Evolutionary conservation across 2,888 invertebrate genomes (phyloP).

Genomic region (Nomada fucata): DNA sequence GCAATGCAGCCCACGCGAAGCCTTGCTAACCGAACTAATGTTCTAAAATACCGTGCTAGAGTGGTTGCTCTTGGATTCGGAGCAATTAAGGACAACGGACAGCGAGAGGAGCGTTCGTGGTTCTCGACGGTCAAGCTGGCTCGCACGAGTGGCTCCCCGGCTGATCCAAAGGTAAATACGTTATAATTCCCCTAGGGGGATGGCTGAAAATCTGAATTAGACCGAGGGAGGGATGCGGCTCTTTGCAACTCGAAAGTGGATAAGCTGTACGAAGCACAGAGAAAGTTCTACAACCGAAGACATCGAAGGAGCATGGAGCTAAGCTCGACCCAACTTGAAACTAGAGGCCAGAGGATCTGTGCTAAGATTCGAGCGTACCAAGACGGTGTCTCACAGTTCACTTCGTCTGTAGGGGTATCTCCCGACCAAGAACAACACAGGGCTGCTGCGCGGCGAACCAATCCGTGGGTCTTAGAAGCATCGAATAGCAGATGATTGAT

Average conservation of each 20-base stretch:
- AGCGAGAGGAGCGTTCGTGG: not conserved
- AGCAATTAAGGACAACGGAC: slow-evolving; percentile 46
- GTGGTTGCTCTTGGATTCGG: slow-evolving; percentile 27
- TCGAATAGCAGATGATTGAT: not conserved
- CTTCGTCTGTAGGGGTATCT: not conserved
- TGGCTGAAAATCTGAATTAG: slow-evolving; percentile 3
- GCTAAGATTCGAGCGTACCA: slow-evolving; percentile 9
- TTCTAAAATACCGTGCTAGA: slow-evolving; percentile 17
- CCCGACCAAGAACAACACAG: slow-evolving; percentile 10
- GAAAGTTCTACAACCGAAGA: slow-evolving; percentile 5
- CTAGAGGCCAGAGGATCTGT: slow-evolving; percentile 7
- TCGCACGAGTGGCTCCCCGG: not conserved
- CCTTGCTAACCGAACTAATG: slow-evolving; percentile 29
- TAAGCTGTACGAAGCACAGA: slow-evolving; percentile 3
- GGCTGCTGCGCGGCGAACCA: not conserved
- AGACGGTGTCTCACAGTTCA: not conserved
- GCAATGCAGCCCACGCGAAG: not conserved
- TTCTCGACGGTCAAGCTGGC: not conserved
- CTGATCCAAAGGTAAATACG: slow-evolving; percentile 26
- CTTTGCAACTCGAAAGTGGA: not conserved
- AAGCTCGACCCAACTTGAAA: slow-evolving; percentile 1
- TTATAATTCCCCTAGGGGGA: slow-evolving; percentile 6
- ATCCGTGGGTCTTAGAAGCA: not conserved
- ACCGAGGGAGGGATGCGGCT: not conserved
- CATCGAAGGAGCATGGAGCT: not conserved